A percentile compares a stretch with the other conserved stretches of the same genome.
These are phyloP conservation scores for Sycobia sp. DNA, from an alignment of 1,140 invertebrate genomes.

Conservation along the genomic window DNA sequence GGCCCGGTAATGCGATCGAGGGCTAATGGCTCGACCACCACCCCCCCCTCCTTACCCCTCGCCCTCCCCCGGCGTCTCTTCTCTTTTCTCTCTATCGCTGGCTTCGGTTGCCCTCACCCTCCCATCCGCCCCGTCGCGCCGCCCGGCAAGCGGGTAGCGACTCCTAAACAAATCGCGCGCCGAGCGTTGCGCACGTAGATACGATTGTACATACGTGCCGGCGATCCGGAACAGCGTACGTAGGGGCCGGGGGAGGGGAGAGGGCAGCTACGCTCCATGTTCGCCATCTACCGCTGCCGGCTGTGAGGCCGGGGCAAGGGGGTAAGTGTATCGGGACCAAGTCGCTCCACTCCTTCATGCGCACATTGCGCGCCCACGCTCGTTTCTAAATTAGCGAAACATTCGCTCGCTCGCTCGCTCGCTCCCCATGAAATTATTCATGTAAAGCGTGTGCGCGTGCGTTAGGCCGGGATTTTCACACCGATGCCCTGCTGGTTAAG, in stretches of 20 bases:
- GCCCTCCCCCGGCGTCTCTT: too few species aligned
- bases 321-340: constrained; percentile 41
- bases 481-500: too few species aligned
- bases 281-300: background rate
- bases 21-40: constrained; percentile 48
- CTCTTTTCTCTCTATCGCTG: too few species aligned
- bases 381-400: constrained; percentile 32
- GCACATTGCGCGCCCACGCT: background rate
- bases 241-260: background rate
- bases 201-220: constrained; percentile 30
- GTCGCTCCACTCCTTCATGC: constrained; percentile 17
- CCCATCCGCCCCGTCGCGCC: constrained; percentile 5
- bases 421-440: constrained; percentile 30
- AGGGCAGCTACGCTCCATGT: too few species aligned
- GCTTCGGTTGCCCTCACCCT: too few species aligned
- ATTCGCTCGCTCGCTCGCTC: constrained; percentile 23
- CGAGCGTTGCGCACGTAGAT: constrained; percentile 42
- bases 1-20: constrained; percentile 45
- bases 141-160: constrained; percentile 40
- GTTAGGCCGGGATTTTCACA: constrained; percentile 18
- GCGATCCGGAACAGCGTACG: constrained; percentile 29
- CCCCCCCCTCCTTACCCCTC: too few species aligned
- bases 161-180: constrained; percentile 48
- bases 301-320: too few species aligned
- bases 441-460: constrained; percentile 1